Conservation (phyloP, 2,888 invertebrate genomes). For the Papilio protenor region DNA sequence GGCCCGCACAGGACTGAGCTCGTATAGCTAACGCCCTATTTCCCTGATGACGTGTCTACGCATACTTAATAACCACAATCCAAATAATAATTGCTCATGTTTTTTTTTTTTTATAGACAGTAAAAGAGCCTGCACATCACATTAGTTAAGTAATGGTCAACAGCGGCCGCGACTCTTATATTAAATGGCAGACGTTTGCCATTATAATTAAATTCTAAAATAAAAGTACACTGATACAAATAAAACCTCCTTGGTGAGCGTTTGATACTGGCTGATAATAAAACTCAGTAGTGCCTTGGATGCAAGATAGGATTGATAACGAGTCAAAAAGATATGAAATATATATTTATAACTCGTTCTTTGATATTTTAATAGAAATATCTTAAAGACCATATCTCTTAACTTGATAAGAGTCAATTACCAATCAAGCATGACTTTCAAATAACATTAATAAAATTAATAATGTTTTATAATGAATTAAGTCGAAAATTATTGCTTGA, state of each 20-base stretch:
- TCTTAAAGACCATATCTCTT: no score
- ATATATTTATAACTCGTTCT: not conserved
- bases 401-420: not conserved
- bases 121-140: not conserved
- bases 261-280: not conserved
- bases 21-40: constrained; percentile 67
- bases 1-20: constrained; percentile 63
- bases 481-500: no score
- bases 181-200: not conserved
- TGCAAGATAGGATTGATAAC: constrained; percentile 7
- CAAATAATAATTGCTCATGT: no score
- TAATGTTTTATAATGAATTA: no score
- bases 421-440: not conserved
- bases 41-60: constrained; percentile 70
- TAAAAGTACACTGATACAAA: not conserved
- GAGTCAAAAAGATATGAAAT: not conserved
- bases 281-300: not conserved
- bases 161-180: not conserved
- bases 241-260: not conserved
- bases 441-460: not conserved
- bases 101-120: not conserved
- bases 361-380: no score
- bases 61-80: constrained; percentile 54
- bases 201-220: not conserved
- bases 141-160: not conserved